A percentile compares a stretch with the other conserved stretches of the same genome.
phyloP scores from a whole-genome alignment of 2,888 invertebrate species.

The Epiperipatus broadwayi region DNA sequence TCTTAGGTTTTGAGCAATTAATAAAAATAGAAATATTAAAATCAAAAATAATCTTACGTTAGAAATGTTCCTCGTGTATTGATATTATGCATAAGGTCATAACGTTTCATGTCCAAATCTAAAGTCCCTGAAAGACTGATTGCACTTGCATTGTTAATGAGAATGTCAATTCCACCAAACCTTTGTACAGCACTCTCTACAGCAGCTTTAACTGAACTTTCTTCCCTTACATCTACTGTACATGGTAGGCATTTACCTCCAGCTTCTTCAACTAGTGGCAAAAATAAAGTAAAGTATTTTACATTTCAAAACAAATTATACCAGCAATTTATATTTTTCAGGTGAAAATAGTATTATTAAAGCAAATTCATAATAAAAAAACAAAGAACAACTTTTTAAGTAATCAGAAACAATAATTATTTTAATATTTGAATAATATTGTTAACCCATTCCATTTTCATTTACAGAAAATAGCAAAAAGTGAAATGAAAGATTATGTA shows the following conservation, averaged over 20 bases:
- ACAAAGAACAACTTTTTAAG: too few species aligned
- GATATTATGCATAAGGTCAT: constrained; percentile 84
- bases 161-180: constrained; percentile 88
- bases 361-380: too few species aligned
- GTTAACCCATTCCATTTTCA: too few species aligned
- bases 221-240: constrained; percentile 67
- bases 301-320: too few species aligned
- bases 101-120: constrained; percentile 79
- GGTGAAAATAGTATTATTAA: too few species aligned
- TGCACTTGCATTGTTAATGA: constrained; percentile 90
- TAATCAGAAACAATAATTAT: too few species aligned
- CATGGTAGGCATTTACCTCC: constrained; percentile 73
- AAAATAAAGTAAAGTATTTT: background rate
- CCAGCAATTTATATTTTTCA: too few species aligned
- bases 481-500: too few species aligned
- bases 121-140: constrained; percentile 63
- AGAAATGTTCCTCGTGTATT: constrained; percentile 88
- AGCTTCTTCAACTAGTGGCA: constrained; percentile 48
- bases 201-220: constrained; percentile 48
- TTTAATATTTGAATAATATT: too few species aligned
- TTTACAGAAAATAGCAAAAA: too few species aligned
- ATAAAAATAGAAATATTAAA: too few species aligned
- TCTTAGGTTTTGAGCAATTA: too few species aligned
- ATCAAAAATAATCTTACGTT: constrained; percentile 41
- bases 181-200: constrained; percentile 52